Evolutionary conservation across 2,797 vertebrate genomes (phyloP).

Genomic region (Micromesistius poutassou): DNA sequence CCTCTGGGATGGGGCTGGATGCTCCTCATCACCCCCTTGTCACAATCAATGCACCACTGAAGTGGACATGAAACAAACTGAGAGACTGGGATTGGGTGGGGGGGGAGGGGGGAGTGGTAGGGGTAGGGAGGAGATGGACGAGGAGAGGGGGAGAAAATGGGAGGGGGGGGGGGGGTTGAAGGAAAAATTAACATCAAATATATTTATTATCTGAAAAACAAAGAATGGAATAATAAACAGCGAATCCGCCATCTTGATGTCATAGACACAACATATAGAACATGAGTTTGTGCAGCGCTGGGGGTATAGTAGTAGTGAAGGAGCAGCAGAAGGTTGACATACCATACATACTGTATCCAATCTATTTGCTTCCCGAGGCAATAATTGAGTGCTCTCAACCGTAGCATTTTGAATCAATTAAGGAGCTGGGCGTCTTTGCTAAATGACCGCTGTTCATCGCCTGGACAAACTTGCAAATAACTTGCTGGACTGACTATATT

Average conservation of each 20-base stretch:
- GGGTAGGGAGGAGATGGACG: background rate
- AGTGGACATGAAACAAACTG: too few relatives aligned
- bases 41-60: background rate
- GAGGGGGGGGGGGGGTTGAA: background rate
- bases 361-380: slow-evolving; percentile 24
- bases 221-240: too few relatives aligned
- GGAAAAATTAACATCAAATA: background rate
- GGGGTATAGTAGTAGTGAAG: too few relatives aligned
- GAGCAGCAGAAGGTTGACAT: slow-evolving; percentile 7
- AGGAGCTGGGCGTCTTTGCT: slow-evolving; percentile 12
- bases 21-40: background rate
- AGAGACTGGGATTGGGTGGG: background rate
- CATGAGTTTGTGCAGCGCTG: background rate
- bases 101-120: background rate
- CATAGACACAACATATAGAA: background rate
- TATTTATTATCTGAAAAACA: too few relatives aligned
- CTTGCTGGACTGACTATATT: background rate
- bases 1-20: background rate
- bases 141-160: too few relatives aligned
- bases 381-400: slow-evolving; percentile 35
- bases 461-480: background rate
- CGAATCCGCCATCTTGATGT: too few relatives aligned
- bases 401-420: slow-evolving; percentile 25
- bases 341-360: slow-evolving; percentile 11
- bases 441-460: slow-evolving; percentile 5